Percentiles rank a stretch among this genome's conserved stretches.
Conservation (phyloP, 2,888 invertebrate species). For the Agonopterix arenella region DNA sequence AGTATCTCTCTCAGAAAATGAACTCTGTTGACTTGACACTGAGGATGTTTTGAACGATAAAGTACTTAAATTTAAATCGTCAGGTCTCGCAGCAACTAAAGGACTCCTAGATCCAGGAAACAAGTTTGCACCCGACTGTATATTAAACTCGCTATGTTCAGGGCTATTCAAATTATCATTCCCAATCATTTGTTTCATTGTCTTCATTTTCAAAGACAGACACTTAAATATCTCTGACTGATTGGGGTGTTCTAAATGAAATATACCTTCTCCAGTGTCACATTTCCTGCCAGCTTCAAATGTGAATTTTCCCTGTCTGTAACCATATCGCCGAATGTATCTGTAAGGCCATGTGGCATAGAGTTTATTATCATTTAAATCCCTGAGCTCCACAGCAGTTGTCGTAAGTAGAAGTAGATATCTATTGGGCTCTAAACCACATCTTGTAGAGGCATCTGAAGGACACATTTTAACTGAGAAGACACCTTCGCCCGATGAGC, state of each 20-base stretch:
- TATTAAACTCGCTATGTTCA: conserved; percentile 84
- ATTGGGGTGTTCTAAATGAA: conserved; percentile 87
- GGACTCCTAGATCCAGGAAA: conserved; percentile 90
- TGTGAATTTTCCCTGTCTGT: conserved; percentile 89
- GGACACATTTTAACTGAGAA: conserved; percentile 86
- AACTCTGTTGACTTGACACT: conserved; percentile 57
- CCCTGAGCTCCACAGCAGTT: conserved; percentile 84
- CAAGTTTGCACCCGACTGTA: conserved; percentile 85
- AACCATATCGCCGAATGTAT: conserved; percentile 90
- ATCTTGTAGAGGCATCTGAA: conserved; percentile 87
- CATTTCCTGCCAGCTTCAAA: conserved; percentile 93
- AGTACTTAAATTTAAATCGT: conserved; percentile 64
- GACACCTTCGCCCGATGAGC: conserved; percentile 88
- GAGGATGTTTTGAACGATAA: conserved; percentile 65
- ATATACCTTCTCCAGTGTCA: conserved; percentile 89
- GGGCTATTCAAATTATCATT: conserved; percentile 80
- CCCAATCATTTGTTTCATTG: conserved; percentile 89
- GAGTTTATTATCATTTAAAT: conserved; percentile 79
- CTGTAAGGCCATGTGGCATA: conserved; percentile 90
- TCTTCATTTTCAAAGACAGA: conserved; percentile 89
- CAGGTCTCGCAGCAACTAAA: conserved; percentile 79
- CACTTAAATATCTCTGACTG: conserved; percentile 90
- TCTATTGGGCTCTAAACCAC: conserved; percentile 82
- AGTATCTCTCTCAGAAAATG: conserved; percentile 53
- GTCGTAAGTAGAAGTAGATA: conserved; percentile 86